Percentiles rank a stretch among this genome's conserved stretches.
phyloP scores from a whole-genome alignment of 1,140 invertebrate genomes.

The Drosophila mauritiana region DNA sequence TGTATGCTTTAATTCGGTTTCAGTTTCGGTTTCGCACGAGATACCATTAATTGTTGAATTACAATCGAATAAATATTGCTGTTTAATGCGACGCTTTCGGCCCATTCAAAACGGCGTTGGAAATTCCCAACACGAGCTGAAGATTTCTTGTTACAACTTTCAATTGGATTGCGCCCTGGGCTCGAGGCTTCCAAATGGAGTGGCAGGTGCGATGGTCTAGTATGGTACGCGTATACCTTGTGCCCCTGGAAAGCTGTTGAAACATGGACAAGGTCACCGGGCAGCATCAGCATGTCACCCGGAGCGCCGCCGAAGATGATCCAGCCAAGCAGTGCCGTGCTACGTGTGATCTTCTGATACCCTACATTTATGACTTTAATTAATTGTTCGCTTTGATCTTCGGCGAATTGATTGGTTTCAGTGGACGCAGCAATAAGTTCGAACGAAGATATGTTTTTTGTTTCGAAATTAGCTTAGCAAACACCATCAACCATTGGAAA shows the following conservation, averaged over 20 bases:
- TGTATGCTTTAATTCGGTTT: conserved; percentile 64
- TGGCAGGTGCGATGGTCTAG: conserved; percentile 55
- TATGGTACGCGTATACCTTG: conserved; percentile 1
- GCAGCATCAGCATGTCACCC: conserved; percentile 37
- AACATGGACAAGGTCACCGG: conserved; percentile 66
- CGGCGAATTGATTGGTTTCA: conserved; percentile 39
- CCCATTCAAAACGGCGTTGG: conserved; percentile 34
- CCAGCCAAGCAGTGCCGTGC: conserved; percentile 11
- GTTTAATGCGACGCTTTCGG: conserved; percentile 46
- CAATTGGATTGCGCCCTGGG: conserved; percentile 61
- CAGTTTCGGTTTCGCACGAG: conserved; percentile 41
- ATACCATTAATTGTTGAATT: conserved; percentile 55
- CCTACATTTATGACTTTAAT: conserved; percentile 51
- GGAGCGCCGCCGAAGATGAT: conserved; percentile 48
- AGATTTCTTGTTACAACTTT: conserved; percentile 60
- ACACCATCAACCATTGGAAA: conserved; percentile 30
- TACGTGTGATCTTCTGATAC: conserved; percentile 42
- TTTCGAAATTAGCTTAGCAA: conserved; percentile 29
- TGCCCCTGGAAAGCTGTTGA: conserved; percentile 67
- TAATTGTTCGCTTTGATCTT: conserved; percentile 48
- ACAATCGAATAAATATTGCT: conserved; percentile 47
- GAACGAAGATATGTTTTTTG: conserved; percentile 35
- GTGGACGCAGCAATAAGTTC: conserved; percentile 27
- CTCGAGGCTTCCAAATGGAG: conserved; percentile 27
- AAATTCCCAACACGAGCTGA: conserved; percentile 29